Evolutionary conservation across 2,113 vertebrate species (phyloP), one percentile per base, ranked within the genome.

Genomic region (Stegastes partitus): DNA sequence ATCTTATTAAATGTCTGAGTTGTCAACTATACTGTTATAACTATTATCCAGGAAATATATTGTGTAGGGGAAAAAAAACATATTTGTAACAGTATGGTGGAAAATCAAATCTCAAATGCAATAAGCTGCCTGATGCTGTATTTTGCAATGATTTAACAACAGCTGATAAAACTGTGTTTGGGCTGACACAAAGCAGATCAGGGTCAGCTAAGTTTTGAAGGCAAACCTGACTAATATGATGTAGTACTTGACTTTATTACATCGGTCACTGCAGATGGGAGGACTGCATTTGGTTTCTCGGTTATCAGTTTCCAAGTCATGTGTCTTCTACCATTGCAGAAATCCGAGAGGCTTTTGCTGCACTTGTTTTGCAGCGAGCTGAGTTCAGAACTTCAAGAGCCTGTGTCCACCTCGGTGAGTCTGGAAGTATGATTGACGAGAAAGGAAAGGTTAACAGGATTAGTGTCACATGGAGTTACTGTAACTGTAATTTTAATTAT

Each of bases 271-370:
- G 15, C 49, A 18, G 10, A 56, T 21, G 31, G 44, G 4, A 54
- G 37, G 53, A 21, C 15, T 26, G n/a, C 26, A 2, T 65, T 42
- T 57, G 49, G 16, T 55, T 77, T 26, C 11, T 22, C 0, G 0
- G 23, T 50, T 57, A 22, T 23, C 39, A 4, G 12, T 31, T 31
- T 26, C 31, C 22, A 66, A 69, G 23, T 72, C 28, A 10, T 61
- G 28, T 63, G 2, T 74, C 71, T 63, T 68, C 25, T 74, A 2
- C 11, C 12, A 3, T 22, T 74, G 51, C 94, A 97, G 96, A 97
- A 94, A 72, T 98, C 96, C 78, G 96, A 98, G 84, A 95, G 95
- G 87, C 90, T 98, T 90, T 66, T 96, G 45, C 93, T 98, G 79
- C 94, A 93, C 37, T 86, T 98, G 83, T 95, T 95, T 92, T 97